Evolutionary conservation across 2,888 invertebrate species (phyloP), one percentile per base, ranked within the genome.

Genomic region (Caenorhabditis zanzibari): DNA sequence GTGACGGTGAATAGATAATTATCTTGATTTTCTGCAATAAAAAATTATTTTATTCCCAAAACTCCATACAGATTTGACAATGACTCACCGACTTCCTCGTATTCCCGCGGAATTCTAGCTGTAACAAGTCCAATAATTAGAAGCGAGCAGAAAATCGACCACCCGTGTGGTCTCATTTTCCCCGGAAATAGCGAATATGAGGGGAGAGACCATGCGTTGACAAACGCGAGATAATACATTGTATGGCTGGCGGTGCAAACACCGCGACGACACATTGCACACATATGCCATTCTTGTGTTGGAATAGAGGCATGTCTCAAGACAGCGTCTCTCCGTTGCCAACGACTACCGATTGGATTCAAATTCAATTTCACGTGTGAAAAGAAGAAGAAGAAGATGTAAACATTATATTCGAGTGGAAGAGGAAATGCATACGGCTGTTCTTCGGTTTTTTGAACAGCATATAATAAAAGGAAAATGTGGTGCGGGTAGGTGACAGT

Each of bases 1-100:
- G 76, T 82, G 32, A 88, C 81, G 5, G 82, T 80, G 79, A 88
- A 88, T 19, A 87, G 79, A 35, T 86, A 54, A 5, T 82, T 82
- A 2, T 86, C 86, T 61, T 71, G 68, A 28, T 79, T 64, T n/a
- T 52, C 82, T 81, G 71, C 9, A 74, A 58, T 56, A 10, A 26
- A 22, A 14, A 12, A 7, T 9, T 2, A 28, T 28, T 63, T 47
- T 26, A n/a, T n/a, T n/a, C n/a, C 14, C 7, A 26, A 63, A 63
- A 16, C 2, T 3, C 14, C 22, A 19, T 7, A 14, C 16, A 14
- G 12, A 7, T 9, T 12, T 26, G 26, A 32, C 22, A 35, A 24
- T 26, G 5, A 68, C 83, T 75, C 7, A 83, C 83, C 80, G 41
- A 83, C 77, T 83, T 83, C 83, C 24, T 79, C 83, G 44, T 79